phyloP scores from a whole-genome alignment of 2,113 vertebrate genomes.

The Equus quagga region DNA sequence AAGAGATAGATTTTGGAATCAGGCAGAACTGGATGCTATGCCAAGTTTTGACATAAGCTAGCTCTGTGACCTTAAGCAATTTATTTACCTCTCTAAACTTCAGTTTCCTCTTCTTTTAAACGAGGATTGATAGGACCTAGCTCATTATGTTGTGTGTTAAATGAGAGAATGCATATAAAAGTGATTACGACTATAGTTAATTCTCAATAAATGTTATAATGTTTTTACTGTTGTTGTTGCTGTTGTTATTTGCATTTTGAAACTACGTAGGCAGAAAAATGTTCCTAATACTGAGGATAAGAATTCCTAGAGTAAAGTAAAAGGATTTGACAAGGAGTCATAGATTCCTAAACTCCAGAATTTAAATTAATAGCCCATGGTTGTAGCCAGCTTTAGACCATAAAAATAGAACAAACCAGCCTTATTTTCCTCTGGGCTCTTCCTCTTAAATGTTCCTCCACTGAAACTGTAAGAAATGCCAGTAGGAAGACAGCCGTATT shows the following conservation, averaged over 20 bases:
- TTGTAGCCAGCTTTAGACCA: not conserved
- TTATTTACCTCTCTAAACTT: not conserved
- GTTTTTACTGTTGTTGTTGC: not conserved
- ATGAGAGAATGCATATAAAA: not conserved
- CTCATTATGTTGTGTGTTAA: not conserved
- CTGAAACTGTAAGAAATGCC: not conserved
- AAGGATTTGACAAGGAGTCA: not conserved
- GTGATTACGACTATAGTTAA: not conserved
- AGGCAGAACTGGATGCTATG: not conserved
- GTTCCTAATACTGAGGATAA: not conserved
- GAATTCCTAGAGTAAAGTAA: not conserved
- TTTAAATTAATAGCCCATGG: not conserved
- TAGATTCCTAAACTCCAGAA: not conserved
- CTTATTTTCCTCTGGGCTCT: not conserved
- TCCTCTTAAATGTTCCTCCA: slow-evolving; percentile 6
- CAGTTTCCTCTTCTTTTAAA: not conserved
- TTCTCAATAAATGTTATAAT: not conserved
- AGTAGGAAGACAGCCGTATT: not conserved
- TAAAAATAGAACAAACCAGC: slow-evolving; percentile 6
- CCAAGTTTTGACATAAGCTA: not conserved
- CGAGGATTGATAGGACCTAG: not conserved
- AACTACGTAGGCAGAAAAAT: slow-evolving; percentile 15
- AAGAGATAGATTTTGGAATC: slow-evolving; percentile 9
- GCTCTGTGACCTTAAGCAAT: not conserved
- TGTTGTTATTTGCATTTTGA: slow-evolving; percentile 10